These are phyloP conservation scores for Ormyrus pomaceus DNA, from an alignment of 2,888 invertebrate species.

Conservation along the genomic window DNA sequence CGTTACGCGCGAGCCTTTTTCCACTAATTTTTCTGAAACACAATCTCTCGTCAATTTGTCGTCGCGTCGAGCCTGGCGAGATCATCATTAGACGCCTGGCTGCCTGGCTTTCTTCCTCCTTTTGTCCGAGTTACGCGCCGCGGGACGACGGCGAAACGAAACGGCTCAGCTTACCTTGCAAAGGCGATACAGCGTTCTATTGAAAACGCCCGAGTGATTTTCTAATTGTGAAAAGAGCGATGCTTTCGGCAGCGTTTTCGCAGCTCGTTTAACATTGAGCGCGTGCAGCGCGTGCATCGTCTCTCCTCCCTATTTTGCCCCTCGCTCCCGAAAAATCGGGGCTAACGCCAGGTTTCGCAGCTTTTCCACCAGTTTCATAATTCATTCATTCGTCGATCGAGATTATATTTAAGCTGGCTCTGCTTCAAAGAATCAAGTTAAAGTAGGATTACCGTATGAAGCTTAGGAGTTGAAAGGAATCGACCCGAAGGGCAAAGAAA, in stretches of 20 bases:
- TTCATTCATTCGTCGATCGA: too few relatives aligned
- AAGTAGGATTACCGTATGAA: too few relatives aligned
- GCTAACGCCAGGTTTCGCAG: conserved; percentile 9
- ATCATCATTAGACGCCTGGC: conserved; percentile 36
- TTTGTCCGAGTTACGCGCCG: not conserved
- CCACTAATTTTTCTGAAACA: conserved; percentile 52
- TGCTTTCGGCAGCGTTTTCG: conserved; percentile 46
- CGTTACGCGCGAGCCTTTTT: conserved; percentile 20
- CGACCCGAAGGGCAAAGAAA: too few relatives aligned
- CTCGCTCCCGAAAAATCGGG: conserved; percentile 17
- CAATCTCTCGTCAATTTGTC: conserved; percentile 51
- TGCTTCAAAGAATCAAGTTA: too few relatives aligned
- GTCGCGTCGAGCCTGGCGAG: conserved; percentile 19
- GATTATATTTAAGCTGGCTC: too few relatives aligned
- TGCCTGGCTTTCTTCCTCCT: not conserved
- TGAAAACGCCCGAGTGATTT: too few relatives aligned
- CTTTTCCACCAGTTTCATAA: too few relatives aligned
- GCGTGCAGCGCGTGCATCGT: conserved; percentile 21
- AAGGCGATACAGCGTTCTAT: too few relatives aligned
- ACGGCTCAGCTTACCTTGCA: conserved; percentile 1
- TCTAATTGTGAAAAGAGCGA: not conserved
- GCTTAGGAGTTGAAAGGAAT: too few relatives aligned
- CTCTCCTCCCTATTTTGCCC: conserved; percentile 24
- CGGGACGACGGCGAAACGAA: not conserved
- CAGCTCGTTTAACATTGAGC: conserved; percentile 56